phyloP scores from a whole-genome alignment of 2,113 vertebrate genomes.

The Ondatra zibethicus region DNA sequence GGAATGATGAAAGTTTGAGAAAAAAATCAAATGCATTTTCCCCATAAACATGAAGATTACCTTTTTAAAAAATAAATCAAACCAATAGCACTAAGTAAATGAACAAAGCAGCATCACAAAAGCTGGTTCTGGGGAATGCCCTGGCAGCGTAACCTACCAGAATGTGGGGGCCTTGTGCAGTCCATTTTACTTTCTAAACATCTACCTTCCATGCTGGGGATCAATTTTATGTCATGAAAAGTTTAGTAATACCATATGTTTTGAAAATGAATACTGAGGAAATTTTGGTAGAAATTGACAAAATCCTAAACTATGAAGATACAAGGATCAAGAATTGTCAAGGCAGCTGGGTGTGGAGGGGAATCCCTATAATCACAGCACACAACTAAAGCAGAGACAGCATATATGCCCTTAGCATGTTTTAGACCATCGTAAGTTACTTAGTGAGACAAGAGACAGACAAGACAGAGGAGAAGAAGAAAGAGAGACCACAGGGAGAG shows the following conservation, averaged over 20 bases:
- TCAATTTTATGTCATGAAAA: constrained; percentile 18
- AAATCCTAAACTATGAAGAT: constrained; percentile 45
- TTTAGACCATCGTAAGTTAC: not conserved
- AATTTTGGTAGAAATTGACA: constrained; percentile 10
- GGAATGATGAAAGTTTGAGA: not conserved
- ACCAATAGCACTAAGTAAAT: not conserved
- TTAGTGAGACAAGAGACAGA: not conserved
- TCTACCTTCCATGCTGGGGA: not conserved
- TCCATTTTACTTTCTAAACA: constrained; percentile 11
- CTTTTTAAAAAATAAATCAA: not conserved
- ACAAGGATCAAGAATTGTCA: not conserved
- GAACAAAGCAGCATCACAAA: constrained; percentile 5
- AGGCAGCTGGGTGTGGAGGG: not conserved
- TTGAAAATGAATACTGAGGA: not conserved
- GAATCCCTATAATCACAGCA: not conserved
- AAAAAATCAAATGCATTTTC: not conserved
- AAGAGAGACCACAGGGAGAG: too few species aligned
- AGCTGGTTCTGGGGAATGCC: not conserved
- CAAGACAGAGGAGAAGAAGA: too few species aligned
- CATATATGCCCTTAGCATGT: not conserved
- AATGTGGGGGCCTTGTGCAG: not conserved
- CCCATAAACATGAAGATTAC: not conserved
- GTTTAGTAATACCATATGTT: not conserved
- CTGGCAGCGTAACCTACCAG: not conserved
- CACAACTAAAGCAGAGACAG: too few species aligned